Conservation (phyloP, 1,140 invertebrate species). For the Babylonia areolata region DNA sequence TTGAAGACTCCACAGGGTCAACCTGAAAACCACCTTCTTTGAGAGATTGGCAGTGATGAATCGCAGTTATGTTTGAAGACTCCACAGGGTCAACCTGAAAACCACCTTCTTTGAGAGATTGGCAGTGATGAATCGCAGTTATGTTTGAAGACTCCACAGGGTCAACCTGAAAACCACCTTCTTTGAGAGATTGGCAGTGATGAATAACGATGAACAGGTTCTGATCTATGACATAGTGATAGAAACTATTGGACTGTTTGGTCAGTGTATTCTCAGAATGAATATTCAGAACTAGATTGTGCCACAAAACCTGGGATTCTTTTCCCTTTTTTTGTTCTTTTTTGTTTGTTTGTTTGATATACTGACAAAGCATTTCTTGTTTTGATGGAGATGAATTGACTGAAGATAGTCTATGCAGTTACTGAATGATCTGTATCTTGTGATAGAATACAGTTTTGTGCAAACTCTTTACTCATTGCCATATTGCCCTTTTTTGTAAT, state of each 20-base stretch:
- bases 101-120: neutral
- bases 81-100: neutral
- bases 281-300: neutral
- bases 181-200: neutral
- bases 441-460: neutral
- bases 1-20: neutral
- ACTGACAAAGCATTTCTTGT: neutral
- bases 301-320: neutral
- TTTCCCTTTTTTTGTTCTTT: no score
- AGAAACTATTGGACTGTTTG: neutral
- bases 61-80: slow-evolving; percentile 9
- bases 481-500: neutral
- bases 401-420: slow-evolving; percentile 1
- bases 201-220: neutral
- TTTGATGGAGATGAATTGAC: neutral
- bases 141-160: neutral
- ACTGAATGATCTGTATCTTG: neutral
- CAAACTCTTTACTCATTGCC: neutral
- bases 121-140: neutral
- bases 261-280: no score
- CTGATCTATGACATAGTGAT: neutral
- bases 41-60: neutral
- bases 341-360: neutral
- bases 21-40: neutral
- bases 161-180: neutral